A percentile compares a stretch with the other conserved stretches of the same genome.
Conservation (phyloP, 2,888 invertebrate species). For the Drosophila aldrichi region DNA sequence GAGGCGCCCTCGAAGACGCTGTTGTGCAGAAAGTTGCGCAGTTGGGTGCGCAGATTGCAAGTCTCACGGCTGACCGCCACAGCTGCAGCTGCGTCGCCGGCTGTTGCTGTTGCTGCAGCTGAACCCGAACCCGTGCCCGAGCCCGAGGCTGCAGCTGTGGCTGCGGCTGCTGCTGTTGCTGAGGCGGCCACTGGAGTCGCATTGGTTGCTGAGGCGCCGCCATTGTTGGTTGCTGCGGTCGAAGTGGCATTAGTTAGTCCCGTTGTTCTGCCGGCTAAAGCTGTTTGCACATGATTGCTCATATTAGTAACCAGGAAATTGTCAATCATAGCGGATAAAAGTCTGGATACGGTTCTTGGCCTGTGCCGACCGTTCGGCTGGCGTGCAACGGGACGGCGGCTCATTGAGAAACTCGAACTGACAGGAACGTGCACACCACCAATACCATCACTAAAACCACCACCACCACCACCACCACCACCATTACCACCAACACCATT, state of each 20-base stretch:
- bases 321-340: constrained; percentile 44
- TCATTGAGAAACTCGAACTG: constrained; percentile 19
- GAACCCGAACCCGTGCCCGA: not conserved
- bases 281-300: constrained; percentile 69
- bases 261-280: constrained; percentile 28
- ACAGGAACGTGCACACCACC: constrained; percentile 10
- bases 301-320: constrained; percentile 62
- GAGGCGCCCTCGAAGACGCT: constrained; percentile 79
- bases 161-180: not conserved
- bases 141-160: not conserved
- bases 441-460: constrained; percentile 21
- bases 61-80: not conserved
- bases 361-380: constrained; percentile 20
- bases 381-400: constrained; percentile 19
- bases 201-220: not conserved
- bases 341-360: constrained; percentile 44
- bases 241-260: not conserved
- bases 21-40: constrained; percentile 75
- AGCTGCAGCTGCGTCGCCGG: not conserved
- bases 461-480: constrained; percentile 11
- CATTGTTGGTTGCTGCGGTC: constrained; percentile 5
- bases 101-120: not conserved
- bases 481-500: constrained; percentile 18
- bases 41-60: constrained; percentile 74
- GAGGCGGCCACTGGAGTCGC: not conserved